These are phyloP conservation scores for Tortrix viridana DNA, from an alignment of 2,888 invertebrate genomes.

Conservation along the genomic window DNA sequence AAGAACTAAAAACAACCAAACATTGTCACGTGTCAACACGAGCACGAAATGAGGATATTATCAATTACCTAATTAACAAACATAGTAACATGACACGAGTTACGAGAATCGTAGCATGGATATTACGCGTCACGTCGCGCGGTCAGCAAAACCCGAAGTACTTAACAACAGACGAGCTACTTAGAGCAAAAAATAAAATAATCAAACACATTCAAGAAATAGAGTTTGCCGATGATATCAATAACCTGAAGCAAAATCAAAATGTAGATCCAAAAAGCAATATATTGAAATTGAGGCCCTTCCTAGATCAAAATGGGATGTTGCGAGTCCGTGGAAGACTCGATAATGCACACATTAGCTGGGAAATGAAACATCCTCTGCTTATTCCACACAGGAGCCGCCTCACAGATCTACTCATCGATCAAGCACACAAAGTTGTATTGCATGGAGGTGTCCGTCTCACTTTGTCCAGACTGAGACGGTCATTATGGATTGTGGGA, in stretches of 20 bases:
- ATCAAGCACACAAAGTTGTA: slow-evolving; percentile 30
- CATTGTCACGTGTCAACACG: slow-evolving; percentile 1
- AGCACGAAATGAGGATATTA: neutral
- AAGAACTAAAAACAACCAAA: slow-evolving; percentile 10
- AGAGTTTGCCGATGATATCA: neutral
- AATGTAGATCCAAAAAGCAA: neutral
- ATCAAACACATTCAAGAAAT: neutral
- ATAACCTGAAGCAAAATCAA: neutral
- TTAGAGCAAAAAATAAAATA: neutral
- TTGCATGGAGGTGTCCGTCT: slow-evolving; percentile 29
- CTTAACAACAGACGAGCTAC: neutral
- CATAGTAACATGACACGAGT: neutral
- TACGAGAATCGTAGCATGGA: slow-evolving; percentile 1
- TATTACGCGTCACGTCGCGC: neutral
- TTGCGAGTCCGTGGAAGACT: neutral
- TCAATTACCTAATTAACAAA: slow-evolving; percentile 15
- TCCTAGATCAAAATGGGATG: neutral
- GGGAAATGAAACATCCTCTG: slow-evolving; percentile 30
- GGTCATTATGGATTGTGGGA: slow-evolving; percentile 22
- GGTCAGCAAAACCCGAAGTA: neutral
- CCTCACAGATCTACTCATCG: slow-evolving; percentile 26
- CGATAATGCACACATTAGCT: slow-evolving; percentile 12
- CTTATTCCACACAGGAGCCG: slow-evolving; percentile 19
- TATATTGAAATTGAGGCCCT: neutral
- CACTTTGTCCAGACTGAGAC: slow-evolving; percentile 16